Conservation (phyloP, 2,113 vertebrate genomes). For the Setophaga coronata region DNA sequence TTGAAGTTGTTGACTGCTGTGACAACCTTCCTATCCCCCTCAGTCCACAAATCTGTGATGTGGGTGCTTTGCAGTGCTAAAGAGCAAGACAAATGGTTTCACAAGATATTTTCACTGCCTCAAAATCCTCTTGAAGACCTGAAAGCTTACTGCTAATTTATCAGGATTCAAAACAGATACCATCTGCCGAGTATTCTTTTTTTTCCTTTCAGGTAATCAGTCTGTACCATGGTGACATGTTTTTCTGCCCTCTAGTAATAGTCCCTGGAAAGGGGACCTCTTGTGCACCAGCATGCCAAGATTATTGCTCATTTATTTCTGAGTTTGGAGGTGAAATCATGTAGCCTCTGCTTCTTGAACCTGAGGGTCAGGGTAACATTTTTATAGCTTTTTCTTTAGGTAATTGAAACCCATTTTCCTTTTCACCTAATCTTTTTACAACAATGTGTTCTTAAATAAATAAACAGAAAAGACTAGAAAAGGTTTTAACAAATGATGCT, state of each 20-base stretch:
- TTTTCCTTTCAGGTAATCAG: neutral
- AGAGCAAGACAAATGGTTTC: conserved; percentile 21
- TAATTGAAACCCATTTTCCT: conserved; percentile 37
- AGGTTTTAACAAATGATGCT: neutral
- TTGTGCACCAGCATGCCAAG: neutral
- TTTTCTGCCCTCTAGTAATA: neutral
- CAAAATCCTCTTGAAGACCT: neutral
- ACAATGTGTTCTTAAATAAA: conserved; percentile 14
- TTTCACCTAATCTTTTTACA: conserved; percentile 7
- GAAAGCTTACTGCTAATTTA: neutral
- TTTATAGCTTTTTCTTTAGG: neutral
- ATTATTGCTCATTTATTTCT: conserved; percentile 43
- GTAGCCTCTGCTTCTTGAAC: neutral
- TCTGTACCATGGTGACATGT: neutral
- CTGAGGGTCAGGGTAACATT: neutral
- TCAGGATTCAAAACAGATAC: neutral
- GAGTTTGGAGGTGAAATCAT: neutral
- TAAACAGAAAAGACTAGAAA: neutral
- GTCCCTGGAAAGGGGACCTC: neutral
- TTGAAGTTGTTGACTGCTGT: neutral
- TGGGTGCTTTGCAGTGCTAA: neutral
- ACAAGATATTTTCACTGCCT: conserved; percentile 12
- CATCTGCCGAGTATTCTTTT: neutral
- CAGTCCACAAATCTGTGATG: neutral
- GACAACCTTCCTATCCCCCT: neutral